Evolutionary conservation across 2,888 invertebrate genomes (phyloP).

Genomic region (Drosophila sordidapex): DNA sequence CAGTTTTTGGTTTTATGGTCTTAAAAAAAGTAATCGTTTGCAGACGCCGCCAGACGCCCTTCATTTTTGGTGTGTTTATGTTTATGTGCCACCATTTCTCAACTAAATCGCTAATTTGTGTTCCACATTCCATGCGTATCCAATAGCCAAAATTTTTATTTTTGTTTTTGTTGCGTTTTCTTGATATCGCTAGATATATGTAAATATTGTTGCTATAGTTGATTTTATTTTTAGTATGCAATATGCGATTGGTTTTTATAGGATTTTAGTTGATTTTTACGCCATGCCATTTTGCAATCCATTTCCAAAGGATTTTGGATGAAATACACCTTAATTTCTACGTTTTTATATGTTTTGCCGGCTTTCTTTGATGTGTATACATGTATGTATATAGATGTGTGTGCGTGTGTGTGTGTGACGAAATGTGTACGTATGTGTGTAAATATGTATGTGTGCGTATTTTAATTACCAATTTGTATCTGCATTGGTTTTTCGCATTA

Average conservation of each 20-base stretch:
- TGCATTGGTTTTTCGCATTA: constrained; percentile 43
- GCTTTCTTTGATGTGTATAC: constrained; percentile 27
- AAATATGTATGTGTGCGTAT: constrained; percentile 37
- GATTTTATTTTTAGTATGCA: constrained; percentile 65
- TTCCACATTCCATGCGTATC: constrained; percentile 75
- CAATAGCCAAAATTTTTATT: constrained; percentile 55
- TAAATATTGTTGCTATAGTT: constrained; percentile 33
- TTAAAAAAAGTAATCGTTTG: constrained; percentile 19
- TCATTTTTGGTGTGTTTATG: constrained; percentile 18
- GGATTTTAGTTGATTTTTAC: constrained; percentile 47
- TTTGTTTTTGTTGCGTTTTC: constrained; percentile 28
- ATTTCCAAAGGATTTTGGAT: constrained; percentile 26
- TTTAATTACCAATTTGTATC: constrained; percentile 61
- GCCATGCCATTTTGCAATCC: constrained; percentile 66
- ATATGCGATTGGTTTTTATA: constrained; percentile 50
- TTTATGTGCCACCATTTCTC: constrained; percentile 51
- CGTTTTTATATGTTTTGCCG: constrained; percentile 45
- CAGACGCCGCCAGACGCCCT: constrained; percentile 41
- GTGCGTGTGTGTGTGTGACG: constrained; percentile 15
- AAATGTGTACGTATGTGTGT: constrained; percentile 23
- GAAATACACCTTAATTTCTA: constrained; percentile 48
- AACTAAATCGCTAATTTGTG: constrained; percentile 43
- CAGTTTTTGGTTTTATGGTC: constrained; percentile 24
- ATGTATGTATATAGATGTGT: constrained; percentile 15
- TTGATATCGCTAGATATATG: constrained; percentile 11